Evolutionary conservation across 2,888 invertebrate species (phyloP).

Genomic region (Altica lythri): DNA sequence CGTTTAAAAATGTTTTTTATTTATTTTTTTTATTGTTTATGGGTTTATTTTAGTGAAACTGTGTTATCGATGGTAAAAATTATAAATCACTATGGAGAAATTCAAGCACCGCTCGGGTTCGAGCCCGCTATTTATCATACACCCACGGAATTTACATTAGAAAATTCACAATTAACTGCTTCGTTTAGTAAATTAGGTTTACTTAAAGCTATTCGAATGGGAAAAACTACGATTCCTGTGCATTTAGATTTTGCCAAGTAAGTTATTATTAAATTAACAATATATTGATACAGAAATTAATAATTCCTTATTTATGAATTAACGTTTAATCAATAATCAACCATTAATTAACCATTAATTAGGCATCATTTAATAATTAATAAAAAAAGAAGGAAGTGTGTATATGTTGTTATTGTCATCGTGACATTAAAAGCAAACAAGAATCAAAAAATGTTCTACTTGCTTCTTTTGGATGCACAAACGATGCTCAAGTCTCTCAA

Average conservation of each 20-base stretch:
- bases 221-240: conserved; percentile 63
- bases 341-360: too few relatives aligned
- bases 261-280: conserved; percentile 54
- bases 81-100: conserved; percentile 56
- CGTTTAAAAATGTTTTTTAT: too few relatives aligned
- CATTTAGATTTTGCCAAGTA: conserved; percentile 80
- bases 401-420: too few relatives aligned
- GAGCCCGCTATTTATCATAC: conserved; percentile 54
- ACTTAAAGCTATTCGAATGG: conserved; percentile 71
- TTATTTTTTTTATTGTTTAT: conserved; percentile 1
- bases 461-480: too few relatives aligned
- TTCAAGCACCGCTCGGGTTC: conserved; percentile 56
- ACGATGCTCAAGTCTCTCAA: too few relatives aligned
- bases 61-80: conserved; percentile 57
- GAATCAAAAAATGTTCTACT: too few relatives aligned
- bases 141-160: conserved; percentile 62
- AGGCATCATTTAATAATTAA: too few relatives aligned
- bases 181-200: conserved; percentile 72
- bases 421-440: too few relatives aligned
- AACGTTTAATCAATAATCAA: too few relatives aligned
- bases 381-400: too few relatives aligned
- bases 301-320: too few relatives aligned
- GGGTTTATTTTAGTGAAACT: conserved; percentile 55
- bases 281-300: too few relatives aligned
- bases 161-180: conserved; percentile 61